Percentiles rank a stretch among this genome's conserved stretches.
Evolutionary conservation across 2,888 invertebrate genomes (phyloP).

Genomic region (Beris chalybata): DNA sequence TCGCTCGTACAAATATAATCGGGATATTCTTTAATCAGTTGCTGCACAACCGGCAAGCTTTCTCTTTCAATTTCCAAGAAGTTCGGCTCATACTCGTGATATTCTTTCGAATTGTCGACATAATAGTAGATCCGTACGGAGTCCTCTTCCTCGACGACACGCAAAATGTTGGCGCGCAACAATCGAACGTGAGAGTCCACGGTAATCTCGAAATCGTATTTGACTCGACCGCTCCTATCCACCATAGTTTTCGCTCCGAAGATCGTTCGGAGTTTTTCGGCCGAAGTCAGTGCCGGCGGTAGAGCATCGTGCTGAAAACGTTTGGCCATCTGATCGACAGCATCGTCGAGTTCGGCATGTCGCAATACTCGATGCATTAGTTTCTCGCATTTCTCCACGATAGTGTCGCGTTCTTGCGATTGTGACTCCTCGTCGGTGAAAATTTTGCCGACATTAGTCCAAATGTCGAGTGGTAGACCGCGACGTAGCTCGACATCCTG

Average conservation of each 20-base stretch:
- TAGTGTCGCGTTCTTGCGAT: constrained; percentile 57
- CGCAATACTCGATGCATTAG: constrained; percentile 64
- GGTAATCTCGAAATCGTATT: constrained; percentile 47
- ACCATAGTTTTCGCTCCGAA: constrained; percentile 73
- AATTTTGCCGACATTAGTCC: constrained; percentile 73
- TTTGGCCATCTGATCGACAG: constrained; percentile 85
- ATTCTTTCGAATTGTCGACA: constrained; percentile 81
- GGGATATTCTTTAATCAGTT: constrained; percentile 75
- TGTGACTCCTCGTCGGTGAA: constrained; percentile 58
- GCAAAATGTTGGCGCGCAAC: constrained; percentile 60
- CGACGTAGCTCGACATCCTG: constrained; percentile 71
- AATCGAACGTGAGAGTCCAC: constrained; percentile 64
- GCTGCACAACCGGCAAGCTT: constrained; percentile 70
- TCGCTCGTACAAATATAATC: constrained; percentile 71
- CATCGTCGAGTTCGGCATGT: constrained; percentile 69
- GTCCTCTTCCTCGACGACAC: constrained; percentile 68
- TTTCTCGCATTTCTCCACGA: constrained; percentile 59
- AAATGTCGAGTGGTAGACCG: constrained; percentile 79
- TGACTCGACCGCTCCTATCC: constrained; percentile 59
- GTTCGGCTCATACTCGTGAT: constrained; percentile 78
- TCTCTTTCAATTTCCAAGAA: constrained; percentile 73
- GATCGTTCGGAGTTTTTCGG: constrained; percentile 71
- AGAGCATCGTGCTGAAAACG: constrained; percentile 83
- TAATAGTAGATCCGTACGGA: constrained; percentile 74
- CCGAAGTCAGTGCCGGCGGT: constrained; percentile 74